Evolutionary conservation across 2,113 vertebrate genomes (phyloP), one percentile per base, ranked within the genome.

Genomic region (Entelurus aequoreus): DNA sequence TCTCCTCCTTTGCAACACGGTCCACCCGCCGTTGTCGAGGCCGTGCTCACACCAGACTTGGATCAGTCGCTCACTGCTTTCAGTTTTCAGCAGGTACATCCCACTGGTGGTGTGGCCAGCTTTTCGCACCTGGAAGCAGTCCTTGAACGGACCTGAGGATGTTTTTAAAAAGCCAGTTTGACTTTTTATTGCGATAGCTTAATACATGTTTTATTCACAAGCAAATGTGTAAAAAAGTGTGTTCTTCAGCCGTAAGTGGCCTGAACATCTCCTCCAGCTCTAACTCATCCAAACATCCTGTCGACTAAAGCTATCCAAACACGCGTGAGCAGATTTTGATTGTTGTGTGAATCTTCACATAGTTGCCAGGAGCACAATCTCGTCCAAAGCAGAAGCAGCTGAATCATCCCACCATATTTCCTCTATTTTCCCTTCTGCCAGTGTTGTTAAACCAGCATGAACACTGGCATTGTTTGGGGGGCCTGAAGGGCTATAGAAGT

Each of bases 21-120:
- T 96, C 97, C 97, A 99, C 48, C 97, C 97, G 59, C 96, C 97
- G 0, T 95, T 95, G 68, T 99, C 95, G 77, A 98, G 74, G 79
- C 91, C 89, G 60, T 99, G 94, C 68, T 99, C 97, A 62, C 97
- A 99, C 97, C 97, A 99, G 36, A 93, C 87, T 52, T 99, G 97
- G 80, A 97, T 87, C 5, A 93, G 88, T 59, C 81, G 87, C 0
- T 96, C 92, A 40, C 89, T 94, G 12, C 88, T 82, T 6, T 94
- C 87, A 3, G 94, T 83, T 84, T 94, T 93, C 48, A 99, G 92
- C 87, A 99, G 91, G 70, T 98, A 99, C 89, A 99, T 98, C 10
- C 97, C 97, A 0, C 93, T 98, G 76, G 80, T 90, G 68, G 90
- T 86, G 74, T 98, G 91, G 10, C 96, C 96, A 1, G 96, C 94